Conservation (phyloP, 2,797 vertebrate genomes). For the Diglossa cyanea region DNA sequence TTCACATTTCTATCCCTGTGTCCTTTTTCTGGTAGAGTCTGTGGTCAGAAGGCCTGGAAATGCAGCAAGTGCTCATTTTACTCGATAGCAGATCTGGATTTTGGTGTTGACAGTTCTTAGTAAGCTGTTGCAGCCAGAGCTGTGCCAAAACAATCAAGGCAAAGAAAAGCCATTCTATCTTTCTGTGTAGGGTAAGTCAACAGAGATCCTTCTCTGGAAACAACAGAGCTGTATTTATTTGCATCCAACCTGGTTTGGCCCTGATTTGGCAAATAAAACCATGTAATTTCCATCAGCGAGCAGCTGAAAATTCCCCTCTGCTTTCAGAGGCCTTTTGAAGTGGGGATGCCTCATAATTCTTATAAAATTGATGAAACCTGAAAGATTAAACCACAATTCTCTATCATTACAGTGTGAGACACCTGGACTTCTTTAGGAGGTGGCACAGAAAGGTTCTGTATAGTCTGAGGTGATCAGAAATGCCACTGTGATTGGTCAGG, state of each 20-base stretch:
- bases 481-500: accelerated
- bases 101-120: not conserved
- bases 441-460: not conserved
- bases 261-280: not conserved
- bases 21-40: not conserved
- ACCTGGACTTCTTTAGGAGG: not conserved
- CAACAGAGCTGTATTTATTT: not conserved
- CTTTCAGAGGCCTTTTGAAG: not conserved
- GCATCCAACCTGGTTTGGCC: not conserved
- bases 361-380: not conserved
- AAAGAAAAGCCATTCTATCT: not conserved
- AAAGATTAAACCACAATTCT: not conserved
- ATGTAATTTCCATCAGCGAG: not conserved
- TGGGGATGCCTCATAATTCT: not conserved
- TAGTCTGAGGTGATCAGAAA: not conserved
- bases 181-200: not conserved
- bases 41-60: not conserved
- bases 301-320: not conserved
- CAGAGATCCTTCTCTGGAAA: not conserved
- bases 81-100: not conserved
- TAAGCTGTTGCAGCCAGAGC: not conserved
- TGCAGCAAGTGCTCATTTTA: not conserved
- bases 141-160: not conserved
- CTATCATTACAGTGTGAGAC: not conserved
- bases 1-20: accelerated